These are phyloP conservation scores for Aplidium turbinatum DNA, from an alignment of 23 tunicate genomes.

Conservation along the genomic window DNA sequence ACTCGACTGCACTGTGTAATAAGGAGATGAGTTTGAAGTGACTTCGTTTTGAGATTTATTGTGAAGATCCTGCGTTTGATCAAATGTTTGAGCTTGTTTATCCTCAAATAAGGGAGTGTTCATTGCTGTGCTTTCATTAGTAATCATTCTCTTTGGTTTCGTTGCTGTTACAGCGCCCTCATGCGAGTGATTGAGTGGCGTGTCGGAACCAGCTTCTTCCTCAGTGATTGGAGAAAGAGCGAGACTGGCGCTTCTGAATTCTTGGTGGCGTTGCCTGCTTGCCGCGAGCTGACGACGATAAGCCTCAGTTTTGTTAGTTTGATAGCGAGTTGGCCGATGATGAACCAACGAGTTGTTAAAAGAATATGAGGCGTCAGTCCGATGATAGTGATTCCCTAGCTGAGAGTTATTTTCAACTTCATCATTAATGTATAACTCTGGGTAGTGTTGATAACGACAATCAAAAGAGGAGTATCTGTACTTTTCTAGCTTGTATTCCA, in stretches of 20 bases:
- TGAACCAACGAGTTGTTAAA: neutral
- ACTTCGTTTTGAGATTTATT: too few species aligned
- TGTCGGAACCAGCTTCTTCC: constrained; percentile 26
- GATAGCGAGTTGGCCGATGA: neutral
- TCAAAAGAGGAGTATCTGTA: neutral
- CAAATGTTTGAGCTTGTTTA: too few species aligned
- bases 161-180: too few species aligned
- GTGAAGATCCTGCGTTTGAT: too few species aligned
- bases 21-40: too few species aligned
- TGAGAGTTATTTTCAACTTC: neutral
- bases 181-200: too few species aligned
- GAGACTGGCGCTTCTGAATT: constrained; percentile 25
- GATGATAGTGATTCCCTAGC: neutral
- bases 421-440: neutral
- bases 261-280: constrained; percentile 14
- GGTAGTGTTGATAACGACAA: neutral
- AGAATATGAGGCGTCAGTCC: too few species aligned
- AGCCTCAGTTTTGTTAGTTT: neutral
- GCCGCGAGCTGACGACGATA: constrained; percentile 2
- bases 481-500: constrained; percentile 22
- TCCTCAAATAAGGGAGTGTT: too few species aligned
- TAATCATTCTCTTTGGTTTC: too few species aligned
- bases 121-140: too few species aligned
- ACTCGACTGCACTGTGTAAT: too few species aligned
- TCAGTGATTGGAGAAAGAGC: constrained; percentile 40